phyloP scores from a whole-genome alignment of 1,140 invertebrate genomes.

The Oscheius sp. region DNA sequence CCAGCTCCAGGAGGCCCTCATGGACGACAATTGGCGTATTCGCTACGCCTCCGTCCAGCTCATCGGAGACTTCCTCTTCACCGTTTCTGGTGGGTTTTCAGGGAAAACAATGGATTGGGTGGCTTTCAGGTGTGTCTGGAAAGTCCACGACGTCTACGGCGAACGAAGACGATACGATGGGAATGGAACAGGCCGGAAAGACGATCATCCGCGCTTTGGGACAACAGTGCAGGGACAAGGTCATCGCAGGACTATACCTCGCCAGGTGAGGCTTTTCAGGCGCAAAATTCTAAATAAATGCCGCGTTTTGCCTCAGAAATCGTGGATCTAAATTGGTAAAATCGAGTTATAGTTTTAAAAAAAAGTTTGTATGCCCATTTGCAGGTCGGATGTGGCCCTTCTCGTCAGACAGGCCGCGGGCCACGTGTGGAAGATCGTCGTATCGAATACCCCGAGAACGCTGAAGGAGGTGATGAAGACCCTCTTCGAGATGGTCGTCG shows the following conservation, averaged over 20 bases:
- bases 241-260: slow-evolving; percentile 94
- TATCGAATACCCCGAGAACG: slow-evolving; percentile 73
- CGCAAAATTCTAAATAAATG: neutral
- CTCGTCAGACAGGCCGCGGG: slow-evolving; percentile 87
- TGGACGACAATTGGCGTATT: slow-evolving; percentile 98
- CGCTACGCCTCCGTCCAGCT: slow-evolving; percentile 92
- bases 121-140: slow-evolving; percentile 73
- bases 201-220: slow-evolving; percentile 83
- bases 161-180: slow-evolving; percentile 97
- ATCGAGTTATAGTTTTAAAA: neutral
- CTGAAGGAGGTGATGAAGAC: slow-evolving; percentile 93
- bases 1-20: slow-evolving; percentile 85
- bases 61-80: slow-evolving; percentile 89
- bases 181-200: slow-evolving; percentile 87
- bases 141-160: slow-evolving; percentile 99
- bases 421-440: slow-evolving; percentile 61
- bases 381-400: slow-evolving; percentile 85
- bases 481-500: slow-evolving; percentile 74
- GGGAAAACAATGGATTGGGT: neutral
- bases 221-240: slow-evolving; percentile 81
- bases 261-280: slow-evolving; percentile 64
- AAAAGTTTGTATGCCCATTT: neutral
- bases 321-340: neutral
- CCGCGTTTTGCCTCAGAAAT: neutral
- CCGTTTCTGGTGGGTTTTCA: slow-evolving; percentile 72